phyloP scores from a whole-genome alignment of 2,888 invertebrate genomes.

The Apotomis betuletana region DNA sequence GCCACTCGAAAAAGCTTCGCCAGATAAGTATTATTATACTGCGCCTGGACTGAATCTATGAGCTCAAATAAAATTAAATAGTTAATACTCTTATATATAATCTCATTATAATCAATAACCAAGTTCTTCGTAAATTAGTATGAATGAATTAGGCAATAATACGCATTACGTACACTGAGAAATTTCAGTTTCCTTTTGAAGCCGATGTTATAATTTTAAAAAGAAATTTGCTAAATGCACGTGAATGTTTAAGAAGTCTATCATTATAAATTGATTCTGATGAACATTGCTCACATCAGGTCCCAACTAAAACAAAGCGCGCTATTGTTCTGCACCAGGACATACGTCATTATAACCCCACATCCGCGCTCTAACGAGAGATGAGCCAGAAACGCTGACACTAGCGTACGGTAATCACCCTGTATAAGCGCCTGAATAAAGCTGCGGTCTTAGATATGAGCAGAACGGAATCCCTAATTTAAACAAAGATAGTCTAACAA shows the following conservation, averaged over 20 bases:
- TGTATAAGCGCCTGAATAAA: conserved; percentile 53
- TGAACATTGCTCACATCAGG: background rate
- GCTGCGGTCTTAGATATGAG: conserved; percentile 43
- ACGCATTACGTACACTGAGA: too few species aligned
- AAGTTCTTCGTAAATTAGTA: too few species aligned
- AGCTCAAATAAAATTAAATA: background rate
- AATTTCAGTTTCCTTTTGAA: too few species aligned
- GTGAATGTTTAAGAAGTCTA: background rate
- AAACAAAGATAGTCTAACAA: too few species aligned
- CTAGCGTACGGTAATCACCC: conserved; percentile 75
- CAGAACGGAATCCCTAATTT: conserved; percentile 50
- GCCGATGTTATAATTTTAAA: too few species aligned
- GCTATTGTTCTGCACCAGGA: conserved; percentile 9
- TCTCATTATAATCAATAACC: too few species aligned
- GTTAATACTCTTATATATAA: background rate
- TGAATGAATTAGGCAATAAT: too few species aligned
- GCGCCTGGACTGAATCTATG: conserved; percentile 17
- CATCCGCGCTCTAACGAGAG: conserved; percentile 69
- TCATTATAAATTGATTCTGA: background rate
- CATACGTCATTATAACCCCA: conserved; percentile 34
- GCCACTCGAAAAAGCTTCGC: conserved; percentile 67
- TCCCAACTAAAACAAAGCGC: background rate
- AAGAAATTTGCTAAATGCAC: too few species aligned
- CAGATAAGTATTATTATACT: conserved; percentile 61
- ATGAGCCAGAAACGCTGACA: conserved; percentile 80